Evolutionary conservation across 2,888 invertebrate genomes (phyloP), one percentile per base, ranked within the genome.

Genomic region (Phaonia tiefii): DNA sequence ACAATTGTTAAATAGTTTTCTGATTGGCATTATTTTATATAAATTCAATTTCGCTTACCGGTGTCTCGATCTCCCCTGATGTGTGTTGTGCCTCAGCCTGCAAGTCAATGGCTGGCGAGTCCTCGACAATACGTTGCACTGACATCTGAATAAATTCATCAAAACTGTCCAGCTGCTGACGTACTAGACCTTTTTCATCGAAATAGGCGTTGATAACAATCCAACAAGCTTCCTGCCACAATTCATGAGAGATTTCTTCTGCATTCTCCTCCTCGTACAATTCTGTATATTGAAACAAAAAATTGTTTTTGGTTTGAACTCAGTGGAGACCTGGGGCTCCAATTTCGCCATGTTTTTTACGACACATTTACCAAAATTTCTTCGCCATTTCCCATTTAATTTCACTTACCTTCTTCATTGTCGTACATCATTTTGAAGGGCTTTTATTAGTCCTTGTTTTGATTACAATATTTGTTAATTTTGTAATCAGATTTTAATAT

Each of bases 181-280:
- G 94, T 54, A 99, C 99, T 84, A 99, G 93, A 90, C 99, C 99
- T 91, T 99, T 99, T 90, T 99, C 99, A 89, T 99, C 99, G 89
- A 99, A 99, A 91, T 99, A 99, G 0, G 99, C 98, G 89, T 99
- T 99, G 89, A 99, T 99, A 80, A 99, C 99, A 88, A 99, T 99
- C 99, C 99, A 99, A 88, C 99, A 99, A 56, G 99, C 99, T 92
- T 99, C 99, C 91, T 99, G 99, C 99, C 99, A 99, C 84, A 99
- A 92, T 89, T 99, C 99, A 5, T 98, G 96, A 39, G 98, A 97
- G 87, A 99, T 98, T 92, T 99, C 99, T 90, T 98, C 98, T 11
- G 94, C 94, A 89, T 97, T 97, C 87, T 96, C 96, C 88, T 97
- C 97, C 84, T 96, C 97, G 90, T 93, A 95, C 72, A 90, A 85